Evolutionary conservation across 2,888 invertebrate genomes (phyloP).

Genomic region (Xanthostigma xanthostigma): DNA sequence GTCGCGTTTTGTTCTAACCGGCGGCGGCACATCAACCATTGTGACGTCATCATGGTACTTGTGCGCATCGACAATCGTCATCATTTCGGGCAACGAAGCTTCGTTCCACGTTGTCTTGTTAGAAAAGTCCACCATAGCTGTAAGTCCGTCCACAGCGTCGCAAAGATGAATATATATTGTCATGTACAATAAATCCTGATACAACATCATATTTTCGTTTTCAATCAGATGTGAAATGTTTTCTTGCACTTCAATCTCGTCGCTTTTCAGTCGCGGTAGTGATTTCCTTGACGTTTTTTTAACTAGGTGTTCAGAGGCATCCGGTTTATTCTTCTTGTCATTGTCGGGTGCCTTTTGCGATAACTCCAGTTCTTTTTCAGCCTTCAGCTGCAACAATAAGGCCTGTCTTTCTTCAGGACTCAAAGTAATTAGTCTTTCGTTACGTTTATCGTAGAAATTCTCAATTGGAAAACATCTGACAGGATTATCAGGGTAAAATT

Average conservation of each 20-base stretch:
- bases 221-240: neutral
- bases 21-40: no score
- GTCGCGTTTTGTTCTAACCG: no score
- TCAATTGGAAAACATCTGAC: no score
- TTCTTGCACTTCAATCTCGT: neutral
- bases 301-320: no score
- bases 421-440: neutral
- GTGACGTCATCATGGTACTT: no score
- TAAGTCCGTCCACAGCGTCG: neutral
- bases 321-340: no score
- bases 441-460: neutral
- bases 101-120: neutral
- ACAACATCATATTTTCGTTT: neutral
- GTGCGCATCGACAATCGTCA: no score
- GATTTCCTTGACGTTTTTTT: no score
- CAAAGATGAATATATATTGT: neutral
- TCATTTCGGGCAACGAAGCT: no score
- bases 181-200: neutral
- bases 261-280: neutral
- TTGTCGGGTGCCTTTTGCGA: no score
- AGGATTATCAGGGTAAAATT: neutral
- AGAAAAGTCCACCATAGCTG: constrained; percentile 1
- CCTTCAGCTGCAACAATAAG: neutral
- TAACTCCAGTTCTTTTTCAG: neutral
- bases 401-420: neutral